Evolutionary conservation across 2,888 invertebrate species (phyloP), one percentile per base, ranked within the genome.

Genomic region (Artemia sinica): DNA sequence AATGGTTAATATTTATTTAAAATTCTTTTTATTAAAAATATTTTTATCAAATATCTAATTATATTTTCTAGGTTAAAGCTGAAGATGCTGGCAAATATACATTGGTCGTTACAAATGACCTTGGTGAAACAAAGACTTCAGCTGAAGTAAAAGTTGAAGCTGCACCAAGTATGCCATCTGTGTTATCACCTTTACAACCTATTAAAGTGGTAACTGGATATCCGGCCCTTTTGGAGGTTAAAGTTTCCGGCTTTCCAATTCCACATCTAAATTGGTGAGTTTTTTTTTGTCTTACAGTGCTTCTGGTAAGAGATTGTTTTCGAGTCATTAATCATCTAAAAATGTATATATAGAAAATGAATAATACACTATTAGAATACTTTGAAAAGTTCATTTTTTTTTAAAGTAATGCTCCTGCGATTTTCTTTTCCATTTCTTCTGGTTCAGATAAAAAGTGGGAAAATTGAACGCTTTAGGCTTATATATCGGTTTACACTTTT

Each of bases 141-240:
- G 68, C 74, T 72, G 65, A 72, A 71, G 67, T 73, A 70, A 63
- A 72, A 13, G 68, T 75, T 14, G 71, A 71, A 72, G 73, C 69
- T 70, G 70, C 72, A 50, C 72, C 70, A 69, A 84, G 83, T 70
- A 85, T 86, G 75, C 91, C 91, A 0, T 84, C 84, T 18, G 90
- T 91, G 77, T 66, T 72, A 6, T 69, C 72, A 18, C 72, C 73
- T 51, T 70, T 76, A 13, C 72, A 73, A 51, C 73, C 75, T 67
- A 67, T 71, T 18, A 72, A 72, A 18, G 72, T 73, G 13, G 72
- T 74, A 49, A 75, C 75, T 69, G 75, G 76, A 10, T 73, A 73
- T 49, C 74, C 75, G 8, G 71, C 75, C 28, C 70, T 70, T 52
- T 72, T 76, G 14, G 74, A 74, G 67, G 75, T 75, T 8, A 74